These are phyloP conservation scores for Chironomus riparius DNA, from an alignment of 2,888 invertebrate genomes.

Conservation along the genomic window DNA sequence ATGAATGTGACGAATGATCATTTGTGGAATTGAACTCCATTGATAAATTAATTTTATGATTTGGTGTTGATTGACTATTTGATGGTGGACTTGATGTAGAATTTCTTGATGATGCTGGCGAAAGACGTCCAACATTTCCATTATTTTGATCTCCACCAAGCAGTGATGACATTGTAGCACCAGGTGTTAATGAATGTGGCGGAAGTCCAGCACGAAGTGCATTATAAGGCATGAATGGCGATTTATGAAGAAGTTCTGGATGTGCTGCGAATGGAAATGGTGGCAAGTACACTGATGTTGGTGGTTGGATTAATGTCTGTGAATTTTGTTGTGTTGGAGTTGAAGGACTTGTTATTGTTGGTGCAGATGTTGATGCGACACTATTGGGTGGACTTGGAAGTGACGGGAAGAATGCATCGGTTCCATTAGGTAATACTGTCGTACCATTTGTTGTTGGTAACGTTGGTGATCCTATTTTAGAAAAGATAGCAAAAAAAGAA, in stretches of 20 bases:
- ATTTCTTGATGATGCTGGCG: constrained; percentile 40
- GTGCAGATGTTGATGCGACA: constrained; percentile 39
- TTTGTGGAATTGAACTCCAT: constrained; percentile 56
- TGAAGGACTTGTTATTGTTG: constrained; percentile 30
- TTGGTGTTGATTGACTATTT: constrained; percentile 28
- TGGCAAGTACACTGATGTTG: constrained; percentile 50
- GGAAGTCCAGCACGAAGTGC: constrained; percentile 34
- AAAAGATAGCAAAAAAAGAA: constrained; percentile 32
- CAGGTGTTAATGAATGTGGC: constrained; percentile 29
- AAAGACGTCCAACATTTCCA: constrained; percentile 37
- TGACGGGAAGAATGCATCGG: constrained; percentile 44
- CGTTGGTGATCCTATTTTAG: constrained; percentile 40
- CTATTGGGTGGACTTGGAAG: constrained; percentile 43
- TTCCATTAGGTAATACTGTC: constrained; percentile 41
- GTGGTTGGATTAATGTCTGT: constrained; percentile 43
- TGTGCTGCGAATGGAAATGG: constrained; percentile 49
- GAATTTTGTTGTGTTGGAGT: constrained; percentile 29
- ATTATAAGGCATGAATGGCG: constrained; percentile 51
- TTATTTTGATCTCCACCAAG: constrained; percentile 32
- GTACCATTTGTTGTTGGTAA: constrained; percentile 40
- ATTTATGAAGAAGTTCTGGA: constrained; percentile 46
- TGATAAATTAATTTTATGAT: constrained; percentile 45
- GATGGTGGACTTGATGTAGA: constrained; percentile 39
- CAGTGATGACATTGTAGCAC: background rate
- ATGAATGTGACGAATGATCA: constrained; percentile 48